These are phyloP conservation scores for Lycocerus yunnanus DNA, from an alignment of 2,888 invertebrate genomes.

Conservation along the genomic window DNA sequence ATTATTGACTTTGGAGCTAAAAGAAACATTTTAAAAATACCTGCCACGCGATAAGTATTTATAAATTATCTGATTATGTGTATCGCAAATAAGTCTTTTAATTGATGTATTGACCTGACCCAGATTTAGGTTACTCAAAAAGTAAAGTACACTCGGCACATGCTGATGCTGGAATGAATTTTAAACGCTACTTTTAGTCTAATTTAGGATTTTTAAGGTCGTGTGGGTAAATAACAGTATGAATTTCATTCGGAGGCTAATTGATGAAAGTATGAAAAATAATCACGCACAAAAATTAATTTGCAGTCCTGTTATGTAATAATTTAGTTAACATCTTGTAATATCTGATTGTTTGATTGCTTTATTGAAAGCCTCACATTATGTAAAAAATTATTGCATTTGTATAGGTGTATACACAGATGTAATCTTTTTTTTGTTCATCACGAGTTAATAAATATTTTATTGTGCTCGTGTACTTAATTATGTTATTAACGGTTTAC, in stretches of 20 bases:
- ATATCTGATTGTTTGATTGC: neutral
- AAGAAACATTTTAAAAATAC: neutral
- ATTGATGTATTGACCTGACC: neutral
- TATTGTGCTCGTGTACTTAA: neutral
- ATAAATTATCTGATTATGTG: neutral
- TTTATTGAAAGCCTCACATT: neutral
- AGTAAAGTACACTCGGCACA: neutral
- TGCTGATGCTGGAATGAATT: neutral
- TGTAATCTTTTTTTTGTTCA: neutral
- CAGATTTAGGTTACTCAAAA: neutral
- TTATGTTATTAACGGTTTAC: neutral
- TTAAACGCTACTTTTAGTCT: neutral
- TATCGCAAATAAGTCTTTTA: neutral
- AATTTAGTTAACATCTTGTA: neutral
- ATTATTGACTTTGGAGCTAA: neutral
- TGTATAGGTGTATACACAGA: neutral
- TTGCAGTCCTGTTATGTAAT: neutral
- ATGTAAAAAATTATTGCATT: neutral
- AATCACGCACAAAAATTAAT: neutral
- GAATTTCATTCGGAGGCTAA: neutral
- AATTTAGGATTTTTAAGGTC: conserved; percentile 3
- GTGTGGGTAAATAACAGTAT: neutral
- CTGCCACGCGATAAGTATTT: neutral
- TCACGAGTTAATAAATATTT: neutral
- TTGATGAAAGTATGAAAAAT: neutral